Percentiles rank a stretch among this genome's conserved stretches.
These are phyloP conservation scores for Amphimedon queenslandica DNA, from an alignment of 37 sponge, comb jelly and placozoan genomes.

Conservation along the genomic window DNA sequence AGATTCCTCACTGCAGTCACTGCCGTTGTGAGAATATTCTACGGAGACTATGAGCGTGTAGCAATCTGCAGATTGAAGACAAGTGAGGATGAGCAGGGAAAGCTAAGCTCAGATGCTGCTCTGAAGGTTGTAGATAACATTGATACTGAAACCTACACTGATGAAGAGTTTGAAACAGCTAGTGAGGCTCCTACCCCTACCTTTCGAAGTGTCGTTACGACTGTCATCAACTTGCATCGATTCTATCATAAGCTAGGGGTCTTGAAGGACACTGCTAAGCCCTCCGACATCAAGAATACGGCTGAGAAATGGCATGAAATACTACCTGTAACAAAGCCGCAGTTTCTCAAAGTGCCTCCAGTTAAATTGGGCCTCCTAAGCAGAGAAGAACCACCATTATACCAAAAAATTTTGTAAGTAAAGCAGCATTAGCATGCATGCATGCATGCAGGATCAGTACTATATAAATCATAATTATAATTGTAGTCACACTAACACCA, in stretches of 20 bases:
- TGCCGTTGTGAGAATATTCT: conserved; percentile 60
- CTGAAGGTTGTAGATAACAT: not conserved
- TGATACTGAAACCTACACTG: not conserved
- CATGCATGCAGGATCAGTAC: too few relatives aligned
- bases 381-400: not conserved
- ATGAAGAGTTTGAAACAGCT: not conserved
- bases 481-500: too few relatives aligned
- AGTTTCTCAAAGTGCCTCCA: not conserved
- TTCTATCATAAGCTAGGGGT: not conserved
- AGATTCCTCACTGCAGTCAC: conserved; percentile 32
- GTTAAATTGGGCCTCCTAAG: not conserved
- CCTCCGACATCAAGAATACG: not conserved
- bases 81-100: conserved; percentile 14
- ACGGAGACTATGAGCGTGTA: conserved; percentile 55
- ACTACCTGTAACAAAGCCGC: not conserved
- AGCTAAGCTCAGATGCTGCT: not conserved
- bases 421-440: too few relatives aligned
- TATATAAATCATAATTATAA: too few relatives aligned
- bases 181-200: not conserved
- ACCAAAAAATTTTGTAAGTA: not conserved
- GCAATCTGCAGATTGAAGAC: conserved; percentile 35
- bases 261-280: not conserved
- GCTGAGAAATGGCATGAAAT: not conserved
- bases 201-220: not conserved
- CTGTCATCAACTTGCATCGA: not conserved